phyloP scores from a whole-genome alignment of 2,797 vertebrate species.

The Pachyuromys duprasi region DNA sequence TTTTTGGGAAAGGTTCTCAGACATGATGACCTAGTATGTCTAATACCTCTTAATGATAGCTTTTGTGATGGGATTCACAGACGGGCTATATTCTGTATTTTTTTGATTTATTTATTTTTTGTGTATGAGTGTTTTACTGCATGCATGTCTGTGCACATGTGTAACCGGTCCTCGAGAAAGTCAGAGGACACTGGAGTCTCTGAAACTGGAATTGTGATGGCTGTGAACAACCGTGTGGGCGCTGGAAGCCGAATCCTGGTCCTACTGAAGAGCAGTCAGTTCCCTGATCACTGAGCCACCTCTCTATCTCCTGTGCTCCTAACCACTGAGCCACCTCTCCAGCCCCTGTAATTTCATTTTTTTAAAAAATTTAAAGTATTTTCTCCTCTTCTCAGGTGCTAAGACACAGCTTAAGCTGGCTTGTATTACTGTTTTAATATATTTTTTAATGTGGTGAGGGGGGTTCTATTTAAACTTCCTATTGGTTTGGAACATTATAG shows the following conservation, averaged over 20 bases:
- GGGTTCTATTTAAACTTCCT: background rate
- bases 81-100: background rate
- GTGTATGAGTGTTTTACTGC: background rate
- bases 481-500: background rate
- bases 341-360: background rate
- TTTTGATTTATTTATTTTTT: background rate
- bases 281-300: background rate
- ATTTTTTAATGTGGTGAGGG: background rate
- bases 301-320: background rate
- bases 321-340: background rate
- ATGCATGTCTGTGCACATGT: background rate
- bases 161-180: background rate
- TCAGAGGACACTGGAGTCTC: background rate
- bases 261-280: background rate
- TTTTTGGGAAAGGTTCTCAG: slow-evolving; percentile 16
- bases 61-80: slow-evolving; percentile 23
- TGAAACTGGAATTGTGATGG: background rate
- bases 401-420: slow-evolving; percentile 33
- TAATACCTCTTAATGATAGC: slow-evolving; percentile 22
- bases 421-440: slow-evolving; percentile 14
- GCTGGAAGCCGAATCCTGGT: background rate
- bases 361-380: slow-evolving; percentile 25
- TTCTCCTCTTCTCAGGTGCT: slow-evolving; percentile 17
- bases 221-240: background rate
- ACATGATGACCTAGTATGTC: background rate